Evolutionary conservation across 92 coral and sea anemone species (phyloP), one percentile per base, ranked within the genome.

Genomic region (Blastomussa wellsi): DNA sequence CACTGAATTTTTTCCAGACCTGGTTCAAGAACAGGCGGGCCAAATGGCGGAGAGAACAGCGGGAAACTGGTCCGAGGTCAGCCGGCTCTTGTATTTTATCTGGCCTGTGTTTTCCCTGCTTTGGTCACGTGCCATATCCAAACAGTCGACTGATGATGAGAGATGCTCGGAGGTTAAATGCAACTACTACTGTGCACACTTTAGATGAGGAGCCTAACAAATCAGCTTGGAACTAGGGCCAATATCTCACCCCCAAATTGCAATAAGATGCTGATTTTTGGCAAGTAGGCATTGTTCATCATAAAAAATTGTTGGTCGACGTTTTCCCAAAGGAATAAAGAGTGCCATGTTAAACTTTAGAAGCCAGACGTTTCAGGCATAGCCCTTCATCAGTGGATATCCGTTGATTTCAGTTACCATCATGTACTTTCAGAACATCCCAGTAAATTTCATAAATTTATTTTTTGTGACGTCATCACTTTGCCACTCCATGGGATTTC

Each of bases 21-120:
- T 87, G 90, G 90, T 87, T 87, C 47, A 87, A 87, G 73, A 87
- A 87, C 90, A 73, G 90, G 64, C 79, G 90, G 44, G 90, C 81
- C 2, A 87, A 80, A 81, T 80, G 90, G 86, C 80, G 90, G 41
- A 79, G 67, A 66, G 74, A 79, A 3, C 59, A 79, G 41, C 74
- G 59, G 8, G n/a, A 44, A 42, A 16, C 74, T 31, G 59, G 26
- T 31, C 32, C 60, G 31, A 22, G 29, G 5, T 47, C 83, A 16
- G 36, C 55, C 1, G 42, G 19, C 13, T 13, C 22, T 16, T 44
- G 38, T 42, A 2, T 62, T 31, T 44, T 60, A 79, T n/a, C 37
- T 17, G 74, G 44, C 14, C 75, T 16, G 28, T 44, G 42, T 41
- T 32, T 42, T 15, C 44, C 32, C 22, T 67, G 4, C 83, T 79